phyloP scores from a whole-genome alignment of 2,797 vertebrate species.

The Rousettus madagascariensis region DNA sequence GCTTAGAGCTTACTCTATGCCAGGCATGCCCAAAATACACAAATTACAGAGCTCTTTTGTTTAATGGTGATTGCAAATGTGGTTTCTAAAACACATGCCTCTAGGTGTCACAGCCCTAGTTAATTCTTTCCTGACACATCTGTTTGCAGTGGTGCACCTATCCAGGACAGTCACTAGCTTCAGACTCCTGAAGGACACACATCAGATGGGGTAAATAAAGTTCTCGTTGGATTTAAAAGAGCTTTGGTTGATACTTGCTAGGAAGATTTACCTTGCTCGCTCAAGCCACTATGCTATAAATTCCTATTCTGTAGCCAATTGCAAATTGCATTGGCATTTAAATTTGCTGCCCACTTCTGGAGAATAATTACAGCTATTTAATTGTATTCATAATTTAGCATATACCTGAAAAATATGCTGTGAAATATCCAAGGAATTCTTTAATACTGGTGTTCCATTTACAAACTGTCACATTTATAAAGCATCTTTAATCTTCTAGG shows the following conservation, averaged over 20 bases:
- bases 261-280: slow-evolving; percentile 70
- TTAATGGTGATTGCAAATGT: background rate
- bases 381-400: slow-evolving; percentile 90
- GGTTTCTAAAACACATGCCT: background rate
- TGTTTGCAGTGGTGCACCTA: background rate
- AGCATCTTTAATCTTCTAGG: slow-evolving; percentile 89
- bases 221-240: slow-evolving; percentile 74
- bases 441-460: slow-evolving; percentile 88
- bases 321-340: slow-evolving; percentile 83
- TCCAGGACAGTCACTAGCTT: background rate
- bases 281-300: slow-evolving; percentile 62
- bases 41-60: background rate
- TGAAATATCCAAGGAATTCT: slow-evolving; percentile 86
- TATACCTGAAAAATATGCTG: slow-evolving; percentile 87
- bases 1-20: background rate
- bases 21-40: background rate
- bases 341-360: slow-evolving; percentile 83
- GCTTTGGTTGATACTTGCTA: slow-evolving; percentile 59
- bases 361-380: slow-evolving; percentile 89
- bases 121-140: background rate
- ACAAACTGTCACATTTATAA: slow-evolving; percentile 91
- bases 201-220: slow-evolving; percentile 51
- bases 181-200: background rate
- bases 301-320: slow-evolving; percentile 80
- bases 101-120: background rate